These are phyloP conservation scores for Bostrychus sinensis DNA, from an alignment of 2,113 vertebrate genomes.

Conservation along the genomic window DNA sequence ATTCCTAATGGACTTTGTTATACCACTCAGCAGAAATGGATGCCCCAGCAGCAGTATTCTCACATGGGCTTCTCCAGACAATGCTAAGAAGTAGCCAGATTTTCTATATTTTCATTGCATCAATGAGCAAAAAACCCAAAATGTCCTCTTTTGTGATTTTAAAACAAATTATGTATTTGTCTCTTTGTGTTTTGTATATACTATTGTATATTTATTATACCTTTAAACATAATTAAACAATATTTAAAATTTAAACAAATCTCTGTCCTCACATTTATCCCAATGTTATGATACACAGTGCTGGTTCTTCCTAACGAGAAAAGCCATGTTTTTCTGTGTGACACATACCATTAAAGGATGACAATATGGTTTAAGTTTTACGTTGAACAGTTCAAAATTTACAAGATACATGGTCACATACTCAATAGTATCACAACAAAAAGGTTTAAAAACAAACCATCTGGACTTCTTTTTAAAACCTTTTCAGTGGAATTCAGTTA, in stretches of 20 bases:
- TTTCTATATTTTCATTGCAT: constrained; percentile 55
- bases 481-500: no score
- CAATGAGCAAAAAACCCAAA: constrained; percentile 51
- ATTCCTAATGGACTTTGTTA: constrained; percentile 26
- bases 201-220: constrained; percentile 61
- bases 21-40: constrained; percentile 48
- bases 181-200: constrained; percentile 37
- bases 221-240: constrained; percentile 53
- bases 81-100: constrained; percentile 23
- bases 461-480: no score
- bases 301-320: background rate
- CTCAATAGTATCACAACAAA: no score
- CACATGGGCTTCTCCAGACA: constrained; percentile 34
- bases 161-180: constrained; percentile 39
- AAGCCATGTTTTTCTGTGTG: no score
- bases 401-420: no score
- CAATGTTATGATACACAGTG: background rate
- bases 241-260: constrained; percentile 40
- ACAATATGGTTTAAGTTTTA: no score
- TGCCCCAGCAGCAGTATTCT: constrained; percentile 38
- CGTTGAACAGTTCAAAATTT: no score
- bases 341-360: no score
- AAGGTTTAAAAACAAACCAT: no score
- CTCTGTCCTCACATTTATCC: background rate
- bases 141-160: constrained; percentile 37